Conservation (phyloP, 1,140 invertebrate genomes). For the Adelges cooleyi region DNA sequence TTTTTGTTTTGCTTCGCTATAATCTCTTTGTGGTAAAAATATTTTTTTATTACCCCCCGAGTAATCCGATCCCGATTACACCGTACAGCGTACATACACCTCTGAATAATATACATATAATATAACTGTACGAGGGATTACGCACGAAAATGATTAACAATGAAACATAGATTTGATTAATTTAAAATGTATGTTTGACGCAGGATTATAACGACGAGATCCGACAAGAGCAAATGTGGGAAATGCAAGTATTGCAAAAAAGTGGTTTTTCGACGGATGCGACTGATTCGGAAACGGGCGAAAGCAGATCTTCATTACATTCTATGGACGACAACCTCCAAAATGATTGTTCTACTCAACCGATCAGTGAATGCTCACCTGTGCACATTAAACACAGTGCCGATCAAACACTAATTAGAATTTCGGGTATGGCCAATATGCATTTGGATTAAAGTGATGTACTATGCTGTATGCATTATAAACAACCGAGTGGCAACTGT, state of each 20-base stretch:
- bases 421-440: constrained; percentile 5
- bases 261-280: constrained; percentile 33
- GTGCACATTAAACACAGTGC: constrained; percentile 4
- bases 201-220: constrained; percentile 77
- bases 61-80: no score
- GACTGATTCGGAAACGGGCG: constrained; percentile 37
- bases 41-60: no score
- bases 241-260: constrained; percentile 45
- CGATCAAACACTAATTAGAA: background rate
- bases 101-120: no score
- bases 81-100: no score
- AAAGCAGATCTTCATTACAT: constrained; percentile 40
- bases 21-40: no score
- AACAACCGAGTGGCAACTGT: no score
- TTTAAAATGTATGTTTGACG: background rate
- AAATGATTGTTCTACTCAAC: background rate
- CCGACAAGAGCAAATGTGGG: constrained; percentile 70
- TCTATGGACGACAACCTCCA: constrained; percentile 7
- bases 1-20: no score
- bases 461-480: background rate
- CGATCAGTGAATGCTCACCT: background rate
- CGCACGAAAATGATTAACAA: no score
- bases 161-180: no score
- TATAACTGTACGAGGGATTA: no score
- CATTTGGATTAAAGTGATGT: background rate